Base-by-base conservation (phyloP, 1,140 invertebrate genomes). In the Archivesica marissinica region DNA sequence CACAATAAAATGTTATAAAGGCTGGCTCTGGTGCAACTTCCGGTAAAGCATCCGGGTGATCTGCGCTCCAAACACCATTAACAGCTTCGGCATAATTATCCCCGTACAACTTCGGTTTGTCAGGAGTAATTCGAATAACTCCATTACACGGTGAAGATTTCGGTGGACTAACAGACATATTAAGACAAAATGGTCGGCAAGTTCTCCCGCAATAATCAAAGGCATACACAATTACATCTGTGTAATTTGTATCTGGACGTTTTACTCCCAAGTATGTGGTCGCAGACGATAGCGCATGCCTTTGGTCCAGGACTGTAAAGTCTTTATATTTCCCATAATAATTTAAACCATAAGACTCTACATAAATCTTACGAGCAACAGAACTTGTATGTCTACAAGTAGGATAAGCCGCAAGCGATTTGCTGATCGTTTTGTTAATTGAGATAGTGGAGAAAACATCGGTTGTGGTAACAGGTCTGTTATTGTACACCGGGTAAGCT, bases 301-400 rank as follows among this genome's bases (percentile, higher is more conserved):
- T 85, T 56, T 85, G 82, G 38, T 85, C 82, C 9, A 85, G 33
- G 23, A 85, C n/a, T 7, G 75, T 78, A 78, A 77, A 85, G 25
- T 85, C 82, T 70, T 72, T 85, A 66, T 77, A 85, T 70, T 77
- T 77, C 13, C 82, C 82, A 38, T 85, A 85, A 54, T 85, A 85
- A 38, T 85, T 85, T n/a, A 85, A 52, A 25, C 82, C 82, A 70
- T 85, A 68, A 28, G 82, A 85, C 33, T 85, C 82, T 13, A 85
- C 35, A 54, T 68, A 77, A 35, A 85, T 85, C 44, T 78, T 77
- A 47, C 75, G 56, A 6, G 82, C 74, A 30, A 70, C 74, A 13
- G 74, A 66, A 70, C 50, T 77, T 50, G 82, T 85, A 11, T 30
- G 9, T 77, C 54, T 68, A 66, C 82, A 85, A 38, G 77, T 77